Evolutionary conservation across 2,888 invertebrate species (phyloP), one percentile per base, ranked within the genome.

Genomic region (Chrysolina americana): DNA sequence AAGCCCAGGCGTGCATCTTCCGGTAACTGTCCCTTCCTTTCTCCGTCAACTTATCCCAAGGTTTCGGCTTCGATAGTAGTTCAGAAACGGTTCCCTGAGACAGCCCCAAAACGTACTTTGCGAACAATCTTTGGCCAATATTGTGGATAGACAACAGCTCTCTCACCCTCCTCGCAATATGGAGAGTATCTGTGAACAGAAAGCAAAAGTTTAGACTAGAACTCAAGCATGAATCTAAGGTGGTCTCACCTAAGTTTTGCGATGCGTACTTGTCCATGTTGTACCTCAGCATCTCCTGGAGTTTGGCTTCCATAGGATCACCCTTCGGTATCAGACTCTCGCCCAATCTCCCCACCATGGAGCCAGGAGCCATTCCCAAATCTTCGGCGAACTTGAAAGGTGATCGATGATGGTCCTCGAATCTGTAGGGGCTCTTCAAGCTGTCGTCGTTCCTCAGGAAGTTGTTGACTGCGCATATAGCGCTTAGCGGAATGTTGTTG

Each of bases 1-100:
- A 96, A 81, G 98, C 97, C 99, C 99, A 99, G 85, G 97, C 97
- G 90, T 98, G 98, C 98, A 99, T 99, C 90, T 99, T 98, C 86
- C 99, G 91, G 90, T 99, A 99, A 84, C 98, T 98, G 90, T 99
- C 99, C 71, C 99, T 91, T 47, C 99, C 99, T 89, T 99, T 99
- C 90, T 99, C 99, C 74, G 99, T 99, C 86, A 99, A 91, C 89
- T 99, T 99, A 90, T 98, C 98, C 99, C 99, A 99, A 15, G 98
- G 98, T 88, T 99, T 98, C 71, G 99, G 99, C 88, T 99, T 99
- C 82, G 98, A 98, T 78, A 99, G 92, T 84, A 99, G 90, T 89
- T 99, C 99, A 80, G 98, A 98, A 65, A 99, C 98, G 28, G 99
- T 99, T 76, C 99, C 99, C 89, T 99, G 99, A 78, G 95, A 98